Base-by-base conservation (phyloP, 2,888 invertebrate species). In the Habrosyne pyritoides region DNA sequence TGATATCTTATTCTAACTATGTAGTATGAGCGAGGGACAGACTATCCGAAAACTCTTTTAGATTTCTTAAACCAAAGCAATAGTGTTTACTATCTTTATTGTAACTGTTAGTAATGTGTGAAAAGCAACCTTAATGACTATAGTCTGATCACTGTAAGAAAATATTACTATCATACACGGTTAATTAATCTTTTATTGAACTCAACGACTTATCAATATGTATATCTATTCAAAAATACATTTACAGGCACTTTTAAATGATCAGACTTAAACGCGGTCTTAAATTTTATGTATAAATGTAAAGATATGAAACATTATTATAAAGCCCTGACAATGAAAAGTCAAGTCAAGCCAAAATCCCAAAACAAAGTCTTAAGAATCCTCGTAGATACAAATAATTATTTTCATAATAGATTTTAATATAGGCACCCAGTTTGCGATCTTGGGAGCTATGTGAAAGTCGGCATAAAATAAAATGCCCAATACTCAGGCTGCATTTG, bases 311-410 rank as follows among this genome's bases (percentile, higher is more conserved):
- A 18, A 18, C 42, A 18, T 8, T 42, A 2, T 24, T 18, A 8
- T 8, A 6, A 6, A 42, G 42, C 42, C 42, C 42, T n/a, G n/a
- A 33, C n/a, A 33, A n/a, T 5, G n/a, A 33, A 36, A 5, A 2
- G 36, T 36, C 36, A 36, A 36, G 14, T 36, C 42, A 42, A 42
- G 42, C 42, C 42, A 42, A 42, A 42, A n/a, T 42, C 42, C 8
- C 14, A 42, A 36, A 36, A 36, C 12, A 42, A 42, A 42, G 42
- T 42, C 8, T 42, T 33, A 30, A 10, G 2, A 36, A 36, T 36
- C 14, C 4, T 36, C 12, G 12, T 30, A 12, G 30, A 30, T 30
- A 30, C 36, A 36, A 36, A 36, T 36, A 36, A 14, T 36, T 36
- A 36, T 36, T 42, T 42, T 42, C 42, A 8, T 42, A 42, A n/a